Evolutionary conservation across 2,888 invertebrate species (phyloP).

Genomic region (Idaea biselata): DNA sequence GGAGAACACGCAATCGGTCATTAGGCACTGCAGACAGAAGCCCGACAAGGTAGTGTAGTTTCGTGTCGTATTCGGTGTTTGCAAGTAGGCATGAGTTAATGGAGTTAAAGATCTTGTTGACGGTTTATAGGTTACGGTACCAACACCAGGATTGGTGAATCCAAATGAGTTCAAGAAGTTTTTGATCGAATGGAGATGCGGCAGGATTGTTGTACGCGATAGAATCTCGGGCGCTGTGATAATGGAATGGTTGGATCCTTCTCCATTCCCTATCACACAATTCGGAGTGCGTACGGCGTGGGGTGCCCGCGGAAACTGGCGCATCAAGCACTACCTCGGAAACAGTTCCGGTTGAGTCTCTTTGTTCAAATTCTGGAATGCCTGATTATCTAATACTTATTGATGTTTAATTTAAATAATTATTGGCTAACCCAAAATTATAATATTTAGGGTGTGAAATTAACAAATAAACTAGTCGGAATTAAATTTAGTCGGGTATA

Average conservation of each 20-base stretch:
- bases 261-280: conserved; percentile 81
- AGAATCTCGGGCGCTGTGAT: conserved; percentile 71
- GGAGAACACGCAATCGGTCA: conserved; percentile 83
- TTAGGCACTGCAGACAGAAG: conserved; percentile 82
- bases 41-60: conserved; percentile 81
- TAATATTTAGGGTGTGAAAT: neutral
- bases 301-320: conserved; percentile 84
- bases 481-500: neutral
- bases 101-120: conserved; percentile 32
- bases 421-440: conserved; percentile 5
- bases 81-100: conserved; percentile 20
- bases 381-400: conserved; percentile 56
- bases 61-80: conserved; percentile 36
- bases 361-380: conserved; percentile 28
- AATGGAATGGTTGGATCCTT: conserved; percentile 82
- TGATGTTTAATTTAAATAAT: conserved; percentile 2
- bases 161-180: conserved; percentile 79
- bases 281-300: conserved; percentile 84
- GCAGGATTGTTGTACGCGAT: conserved; percentile 73
- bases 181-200: conserved; percentile 79
- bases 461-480: neutral
- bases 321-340: conserved; percentile 64
- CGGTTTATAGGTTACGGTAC: conserved; percentile 75
- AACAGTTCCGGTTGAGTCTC: conserved; percentile 57
- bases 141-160: conserved; percentile 80